These are phyloP conservation scores for Falco cherrug DNA, from an alignment of 2,797 vertebrate genomes.

Conservation along the genomic window DNA sequence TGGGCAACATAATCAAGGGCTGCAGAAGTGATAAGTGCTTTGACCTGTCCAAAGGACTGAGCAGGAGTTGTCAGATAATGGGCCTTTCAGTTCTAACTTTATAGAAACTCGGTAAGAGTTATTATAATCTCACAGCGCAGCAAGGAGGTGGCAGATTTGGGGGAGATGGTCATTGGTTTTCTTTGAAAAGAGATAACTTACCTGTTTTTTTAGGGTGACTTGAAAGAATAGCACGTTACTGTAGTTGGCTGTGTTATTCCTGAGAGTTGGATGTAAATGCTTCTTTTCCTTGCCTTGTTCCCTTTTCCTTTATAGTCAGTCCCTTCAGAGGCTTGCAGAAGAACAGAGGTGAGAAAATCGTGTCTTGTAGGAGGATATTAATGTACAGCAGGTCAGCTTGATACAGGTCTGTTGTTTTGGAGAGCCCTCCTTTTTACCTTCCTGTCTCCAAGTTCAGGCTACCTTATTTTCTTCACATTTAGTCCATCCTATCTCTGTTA, in stretches of 20 bases:
- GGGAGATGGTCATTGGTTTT: not conserved
- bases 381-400: not conserved
- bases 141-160: not conserved
- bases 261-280: not conserved
- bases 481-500: not conserved
- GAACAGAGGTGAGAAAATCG: not conserved
- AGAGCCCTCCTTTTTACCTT: not conserved
- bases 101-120: not conserved
- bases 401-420: not conserved
- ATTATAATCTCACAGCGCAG: not conserved
- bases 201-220: not conserved
- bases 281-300: not conserved
- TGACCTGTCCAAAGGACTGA: not conserved
- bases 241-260: not conserved
- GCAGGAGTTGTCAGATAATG: not conserved
- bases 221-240: not conserved
- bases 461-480: not conserved
- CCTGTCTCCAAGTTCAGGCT: not conserved
- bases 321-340: not conserved
- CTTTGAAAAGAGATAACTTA: not conserved
- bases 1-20: not conserved
- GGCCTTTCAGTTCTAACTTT: not conserved
- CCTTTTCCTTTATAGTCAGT: not conserved
- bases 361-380: not conserved
- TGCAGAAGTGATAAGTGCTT: not conserved